Evolutionary conservation across 2,797 vertebrate genomes (phyloP).

Genomic region (Sebastes umbrosus): DNA sequence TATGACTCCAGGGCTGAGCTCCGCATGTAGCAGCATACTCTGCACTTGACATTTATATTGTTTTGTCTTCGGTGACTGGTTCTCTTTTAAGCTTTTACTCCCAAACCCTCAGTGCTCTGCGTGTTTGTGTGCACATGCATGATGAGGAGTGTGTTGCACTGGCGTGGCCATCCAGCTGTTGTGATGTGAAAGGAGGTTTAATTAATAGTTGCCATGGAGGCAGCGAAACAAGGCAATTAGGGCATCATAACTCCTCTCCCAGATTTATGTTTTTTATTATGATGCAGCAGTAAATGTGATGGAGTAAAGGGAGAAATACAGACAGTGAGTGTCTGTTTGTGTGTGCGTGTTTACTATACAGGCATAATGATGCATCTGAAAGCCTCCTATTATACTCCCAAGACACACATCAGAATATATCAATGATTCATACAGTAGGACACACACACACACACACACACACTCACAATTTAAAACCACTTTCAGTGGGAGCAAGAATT

Average conservation of each 20-base stretch:
- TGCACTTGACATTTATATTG: slow-evolving; percentile 48
- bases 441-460: background rate
- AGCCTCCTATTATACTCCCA: slow-evolving; percentile 50
- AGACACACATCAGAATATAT: slow-evolving; percentile 56
- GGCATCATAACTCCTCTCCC: slow-evolving; percentile 3
- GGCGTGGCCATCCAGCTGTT: slow-evolving; percentile 4
- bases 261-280: slow-evolving; percentile 34
- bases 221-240: slow-evolving; percentile 48
- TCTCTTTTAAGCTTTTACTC: slow-evolving; percentile 6
- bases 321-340: background rate
- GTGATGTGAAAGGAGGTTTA: slow-evolving; percentile 36
- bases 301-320: slow-evolving; percentile 4
- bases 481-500: slow-evolving; percentile 13
- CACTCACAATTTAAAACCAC: slow-evolving; percentile 15
- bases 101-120: background rate
- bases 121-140: slow-evolving; percentile 17
- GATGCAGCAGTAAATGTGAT: slow-evolving; percentile 22
- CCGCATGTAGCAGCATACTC: background rate
- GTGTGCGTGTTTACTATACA: slow-evolving; percentile 23
- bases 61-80: slow-evolving; percentile 29
- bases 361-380: slow-evolving; percentile 54
- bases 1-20: slow-evolving; percentile 30
- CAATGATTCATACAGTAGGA: slow-evolving; percentile 53
- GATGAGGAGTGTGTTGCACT: slow-evolving; percentile 6
- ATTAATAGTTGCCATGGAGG: slow-evolving; percentile 60